A percentile compares a stretch with the other conserved stretches of the same genome.
Conservation (phyloP, 2,113 vertebrate species). For the Prionailurus bengalensis region DNA sequence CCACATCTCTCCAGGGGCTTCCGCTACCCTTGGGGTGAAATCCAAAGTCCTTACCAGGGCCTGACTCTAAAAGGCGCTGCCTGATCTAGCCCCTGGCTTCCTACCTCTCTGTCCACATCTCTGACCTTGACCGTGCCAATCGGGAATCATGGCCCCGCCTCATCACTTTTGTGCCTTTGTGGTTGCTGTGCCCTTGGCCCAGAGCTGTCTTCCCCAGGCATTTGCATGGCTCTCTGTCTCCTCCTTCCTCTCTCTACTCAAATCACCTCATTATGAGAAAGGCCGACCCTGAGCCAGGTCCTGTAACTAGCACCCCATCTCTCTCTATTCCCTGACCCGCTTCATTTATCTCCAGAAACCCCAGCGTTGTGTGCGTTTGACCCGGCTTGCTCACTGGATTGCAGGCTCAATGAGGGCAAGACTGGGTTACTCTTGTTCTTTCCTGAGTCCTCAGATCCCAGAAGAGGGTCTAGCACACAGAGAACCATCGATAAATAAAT, state of each 20-base stretch:
- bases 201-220: background rate
- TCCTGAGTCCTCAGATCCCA: background rate
- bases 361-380: background rate
- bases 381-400: background rate
- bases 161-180: background rate
- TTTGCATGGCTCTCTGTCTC: background rate
- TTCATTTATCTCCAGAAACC: background rate
- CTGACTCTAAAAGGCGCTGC: background rate
- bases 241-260: background rate
- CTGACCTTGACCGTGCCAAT: background rate
- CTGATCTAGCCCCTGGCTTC: background rate
- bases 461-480: background rate
- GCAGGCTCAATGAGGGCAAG: background rate
- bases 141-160: accelerated
- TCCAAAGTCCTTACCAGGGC: background rate
- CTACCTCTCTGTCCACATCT: background rate
- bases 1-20: background rate
- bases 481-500: background rate
- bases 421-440: background rate
- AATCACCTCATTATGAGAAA: background rate
- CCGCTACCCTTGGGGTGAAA: background rate
- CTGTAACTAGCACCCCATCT: background rate
- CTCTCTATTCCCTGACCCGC: background rate
- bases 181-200: too few species aligned
- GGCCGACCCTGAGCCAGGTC: background rate